Evolutionary conservation across 2,797 vertebrate genomes (phyloP).

Genomic region (Chaunax sp.): DNA sequence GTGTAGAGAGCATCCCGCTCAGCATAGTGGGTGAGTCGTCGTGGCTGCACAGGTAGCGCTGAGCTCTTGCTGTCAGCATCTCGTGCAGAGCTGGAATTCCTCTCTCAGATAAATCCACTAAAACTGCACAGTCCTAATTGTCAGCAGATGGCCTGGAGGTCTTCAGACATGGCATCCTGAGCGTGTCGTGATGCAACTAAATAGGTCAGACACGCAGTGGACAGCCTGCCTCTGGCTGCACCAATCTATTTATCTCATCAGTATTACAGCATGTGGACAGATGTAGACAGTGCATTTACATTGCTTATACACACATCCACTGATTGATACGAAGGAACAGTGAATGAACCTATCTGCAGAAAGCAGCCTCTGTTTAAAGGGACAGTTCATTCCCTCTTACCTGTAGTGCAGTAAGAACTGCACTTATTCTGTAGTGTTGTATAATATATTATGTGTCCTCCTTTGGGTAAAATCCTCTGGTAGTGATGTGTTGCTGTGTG

Average conservation of each 20-base stretch:
- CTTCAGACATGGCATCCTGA: constrained; percentile 9
- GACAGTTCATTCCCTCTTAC: no score
- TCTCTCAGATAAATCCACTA: constrained; percentile 29
- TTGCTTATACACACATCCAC: no score
- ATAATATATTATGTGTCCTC: no score
- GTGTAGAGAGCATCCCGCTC: constrained; percentile 34
- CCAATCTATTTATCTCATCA: constrained; percentile 49
- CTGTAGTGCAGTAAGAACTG: no score
- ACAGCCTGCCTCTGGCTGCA: constrained; percentile 20
- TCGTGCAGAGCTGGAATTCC: constrained; percentile 25
- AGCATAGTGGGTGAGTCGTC: constrained; percentile 53
- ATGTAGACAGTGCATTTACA: not conserved
- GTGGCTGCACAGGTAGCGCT: constrained; percentile 16
- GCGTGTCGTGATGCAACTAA: constrained; percentile 33
- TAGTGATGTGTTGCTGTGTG: not conserved
- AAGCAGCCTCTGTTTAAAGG: no score
- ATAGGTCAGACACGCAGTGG: constrained; percentile 32
- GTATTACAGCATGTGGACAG: constrained; percentile 9
- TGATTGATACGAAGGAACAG: no score
- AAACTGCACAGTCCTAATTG: constrained; percentile 12
- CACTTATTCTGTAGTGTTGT: no score
- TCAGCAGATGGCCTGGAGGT: constrained; percentile 36
- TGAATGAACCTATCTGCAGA: no score
- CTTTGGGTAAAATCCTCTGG: no score
- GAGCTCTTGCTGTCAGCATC: constrained; percentile 39